A percentile compares a stretch with the other conserved stretches of the same genome.
Conservation (phyloP, 1,140 invertebrate genomes). For the Monochamus saltuarius region DNA sequence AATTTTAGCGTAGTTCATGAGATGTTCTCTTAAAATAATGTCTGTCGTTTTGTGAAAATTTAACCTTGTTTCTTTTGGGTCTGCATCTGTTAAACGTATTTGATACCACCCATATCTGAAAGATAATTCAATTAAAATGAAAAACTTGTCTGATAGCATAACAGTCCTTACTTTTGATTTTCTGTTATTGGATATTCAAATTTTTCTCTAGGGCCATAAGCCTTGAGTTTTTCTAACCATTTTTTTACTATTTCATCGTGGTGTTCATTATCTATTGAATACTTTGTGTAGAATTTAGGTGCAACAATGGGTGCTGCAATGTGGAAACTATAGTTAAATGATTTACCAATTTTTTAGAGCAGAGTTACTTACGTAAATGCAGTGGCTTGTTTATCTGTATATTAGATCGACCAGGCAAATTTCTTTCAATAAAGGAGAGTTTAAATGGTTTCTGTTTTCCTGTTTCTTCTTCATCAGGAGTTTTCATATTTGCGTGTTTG, state of each 20-base stretch:
- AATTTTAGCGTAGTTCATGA: conserved; percentile 50
- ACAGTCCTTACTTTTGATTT: conserved; percentile 45
- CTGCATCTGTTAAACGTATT: conserved; percentile 36
- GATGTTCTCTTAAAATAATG: conserved; percentile 47
- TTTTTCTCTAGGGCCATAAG: conserved; percentile 41
- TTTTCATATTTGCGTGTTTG: conserved; percentile 35
- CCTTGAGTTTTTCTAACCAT: conserved; percentile 37
- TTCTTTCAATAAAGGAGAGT: conserved; percentile 45
- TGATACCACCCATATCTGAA: conserved; percentile 53
- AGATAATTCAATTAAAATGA: conserved; percentile 16
- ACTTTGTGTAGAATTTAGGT: conserved; percentile 35
- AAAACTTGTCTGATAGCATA: neutral
- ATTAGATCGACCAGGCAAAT: conserved; percentile 45
- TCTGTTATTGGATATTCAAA: conserved; percentile 43
- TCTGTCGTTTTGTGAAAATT: conserved; percentile 46
- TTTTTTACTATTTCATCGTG: conserved; percentile 25
- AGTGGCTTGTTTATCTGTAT: conserved; percentile 44
- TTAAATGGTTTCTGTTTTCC: conserved; percentile 48
- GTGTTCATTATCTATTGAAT: conserved; percentile 20
- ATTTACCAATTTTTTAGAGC: neutral
- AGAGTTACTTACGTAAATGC: conserved; percentile 35
- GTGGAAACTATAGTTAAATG: conserved; percentile 11
- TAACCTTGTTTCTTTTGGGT: conserved; percentile 38
- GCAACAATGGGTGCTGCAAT: conserved; percentile 31
- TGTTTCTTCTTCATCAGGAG: conserved; percentile 18